Evolutionary conservation across 1,140 invertebrate species (phyloP), one percentile per base, ranked within the genome.

Genomic region (Saxidomus purpurata): DNA sequence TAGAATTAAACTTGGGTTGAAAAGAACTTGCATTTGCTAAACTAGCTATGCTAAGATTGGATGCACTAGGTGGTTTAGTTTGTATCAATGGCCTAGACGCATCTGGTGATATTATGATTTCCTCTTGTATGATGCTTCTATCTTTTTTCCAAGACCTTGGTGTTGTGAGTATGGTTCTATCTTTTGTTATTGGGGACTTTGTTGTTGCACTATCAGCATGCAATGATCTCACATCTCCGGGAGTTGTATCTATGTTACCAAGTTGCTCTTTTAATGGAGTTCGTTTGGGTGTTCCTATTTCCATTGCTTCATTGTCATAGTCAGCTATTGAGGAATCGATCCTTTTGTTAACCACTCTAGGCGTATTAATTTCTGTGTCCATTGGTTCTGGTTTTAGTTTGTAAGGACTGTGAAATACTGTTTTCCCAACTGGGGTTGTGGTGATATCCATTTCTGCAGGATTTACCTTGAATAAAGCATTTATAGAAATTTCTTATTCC

Each of bases 31-130:
- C 38, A 63, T 40, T 61, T 40, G 52, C 28, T 40, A 82, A 40
- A 25, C 38, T 71, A 1, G 28, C 13, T 19, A 49, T 49, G 38
- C 47, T 71, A 1, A 67, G 31, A 19, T 82, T 82, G 2, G 80
- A 25, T 0, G n/a, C 19, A 82, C 55, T 74, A 0, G 67, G 31
- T 43, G 63, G 63, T 36, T 43, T 8, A n/a, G 82, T 85, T 38
- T 85, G 63, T 52, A 84, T 25, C 25, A 85, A 40, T 15, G 63
- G 63, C 25, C 36, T 31, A 9, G 13, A 25, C 49, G 82, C 63
- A 85, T 85, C 81, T 4, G 82, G 82, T 28, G 82, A 85, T 36
- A 71, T 71, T 15, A 85, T 25, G 19, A 85, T 85, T n/a, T 85
- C 63, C 38, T 85, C 82, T n/a, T 55, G 40, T 52, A 85, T 25